These are phyloP conservation scores for Astreopora myriophthalma DNA, from an alignment of 64 coral and sea anemone genomes.

Conservation along the genomic window DNA sequence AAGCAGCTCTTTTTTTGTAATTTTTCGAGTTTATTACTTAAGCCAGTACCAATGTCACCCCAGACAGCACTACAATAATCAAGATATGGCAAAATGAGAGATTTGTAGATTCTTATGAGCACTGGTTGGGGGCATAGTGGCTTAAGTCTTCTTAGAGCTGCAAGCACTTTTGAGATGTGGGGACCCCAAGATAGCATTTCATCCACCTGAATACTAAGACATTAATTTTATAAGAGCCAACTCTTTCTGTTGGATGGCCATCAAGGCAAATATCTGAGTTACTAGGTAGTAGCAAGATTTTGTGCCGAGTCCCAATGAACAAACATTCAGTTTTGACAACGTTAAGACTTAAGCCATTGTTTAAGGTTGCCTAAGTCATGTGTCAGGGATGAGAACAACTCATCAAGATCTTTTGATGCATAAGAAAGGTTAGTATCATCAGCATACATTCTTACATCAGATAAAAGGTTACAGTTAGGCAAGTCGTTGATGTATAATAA, in stretches of 20 bases:
- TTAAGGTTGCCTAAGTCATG: not conserved
- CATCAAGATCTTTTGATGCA: slow-evolving; percentile 7
- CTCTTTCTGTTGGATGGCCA: not conserved
- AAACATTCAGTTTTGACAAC: slow-evolving; percentile 13
- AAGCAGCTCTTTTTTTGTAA: slow-evolving; percentile 19
- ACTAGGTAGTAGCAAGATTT: not conserved
- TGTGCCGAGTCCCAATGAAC: not conserved
- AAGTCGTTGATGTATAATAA: not conserved
- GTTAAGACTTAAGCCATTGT: slow-evolving; percentile 31
- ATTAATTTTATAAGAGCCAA: not conserved
- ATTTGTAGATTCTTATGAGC: too few relatives aligned
- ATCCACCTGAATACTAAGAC: not conserved
- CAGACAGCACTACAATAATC: slow-evolving; percentile 19
- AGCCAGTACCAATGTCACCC: not conserved
- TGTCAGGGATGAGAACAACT: not conserved
- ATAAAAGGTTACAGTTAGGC: slow-evolving; percentile 5
- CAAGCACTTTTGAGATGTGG: not conserved
- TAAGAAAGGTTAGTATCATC: slow-evolving; percentile 26
- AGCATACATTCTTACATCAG: slow-evolving; percentile 20
- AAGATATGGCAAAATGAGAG: not conserved
- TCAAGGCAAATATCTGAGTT: not conserved
- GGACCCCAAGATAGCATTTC: not conserved
- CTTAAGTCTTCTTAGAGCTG: too few relatives aligned
- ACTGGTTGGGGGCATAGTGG: too few relatives aligned
- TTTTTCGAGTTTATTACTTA: not conserved